Conservation (phyloP, 2,113 vertebrate genomes). For the Brachypodius melanocephalos region DNA sequence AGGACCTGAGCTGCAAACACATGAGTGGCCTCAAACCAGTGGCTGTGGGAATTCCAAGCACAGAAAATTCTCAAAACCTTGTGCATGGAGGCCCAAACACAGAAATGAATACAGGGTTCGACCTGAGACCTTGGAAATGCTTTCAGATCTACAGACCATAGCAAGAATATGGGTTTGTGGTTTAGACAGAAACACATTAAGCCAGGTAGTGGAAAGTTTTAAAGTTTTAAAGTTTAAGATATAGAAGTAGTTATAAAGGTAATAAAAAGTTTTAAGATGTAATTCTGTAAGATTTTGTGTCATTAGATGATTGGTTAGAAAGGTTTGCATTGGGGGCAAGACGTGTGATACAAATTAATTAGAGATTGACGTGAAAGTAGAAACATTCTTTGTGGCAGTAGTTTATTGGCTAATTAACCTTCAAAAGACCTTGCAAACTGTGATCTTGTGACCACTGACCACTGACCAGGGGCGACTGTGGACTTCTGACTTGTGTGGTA, state of each 20-base stretch:
- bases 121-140: background rate
- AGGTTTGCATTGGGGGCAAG: background rate
- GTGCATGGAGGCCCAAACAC: background rate
- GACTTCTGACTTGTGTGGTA: background rate
- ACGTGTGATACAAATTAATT: background rate
- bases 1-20: background rate
- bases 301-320: background rate
- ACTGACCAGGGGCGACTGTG: background rate
- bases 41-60: background rate
- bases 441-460: background rate
- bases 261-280: background rate
- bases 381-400: background rate
- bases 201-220: background rate
- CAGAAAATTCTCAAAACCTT: background rate
- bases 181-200: background rate
- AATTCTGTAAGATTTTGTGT: background rate
- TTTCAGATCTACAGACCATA: background rate
- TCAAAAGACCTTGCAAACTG: background rate
- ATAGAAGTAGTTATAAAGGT: background rate
- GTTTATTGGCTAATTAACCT: background rate
- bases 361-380: background rate
- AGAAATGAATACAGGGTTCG: background rate
- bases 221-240: background rate
- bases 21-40: background rate
- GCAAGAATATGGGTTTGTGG: background rate